These are phyloP conservation scores for Aplysia californica DNA, from an alignment of 1,140 invertebrate species.

Conservation along the genomic window DNA sequence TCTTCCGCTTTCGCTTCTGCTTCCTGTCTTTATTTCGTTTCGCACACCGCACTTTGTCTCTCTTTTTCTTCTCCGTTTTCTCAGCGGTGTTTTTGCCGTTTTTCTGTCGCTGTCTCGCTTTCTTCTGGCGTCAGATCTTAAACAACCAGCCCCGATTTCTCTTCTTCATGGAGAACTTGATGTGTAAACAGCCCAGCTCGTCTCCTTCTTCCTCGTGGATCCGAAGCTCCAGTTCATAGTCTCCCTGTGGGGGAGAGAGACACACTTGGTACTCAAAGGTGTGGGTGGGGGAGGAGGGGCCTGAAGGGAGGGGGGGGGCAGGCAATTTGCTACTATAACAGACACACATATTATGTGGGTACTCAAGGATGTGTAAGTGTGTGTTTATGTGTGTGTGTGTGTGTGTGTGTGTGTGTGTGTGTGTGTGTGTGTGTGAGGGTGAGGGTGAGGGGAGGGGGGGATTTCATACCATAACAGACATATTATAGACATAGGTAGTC, in stretches of 20 bases:
- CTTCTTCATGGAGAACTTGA: slow-evolving; percentile 42
- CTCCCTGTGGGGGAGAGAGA: slow-evolving; percentile 29
- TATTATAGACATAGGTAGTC: too few relatives aligned
- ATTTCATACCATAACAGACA: too few relatives aligned
- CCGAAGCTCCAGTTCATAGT: slow-evolving; percentile 32
- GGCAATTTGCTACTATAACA: too few relatives aligned
- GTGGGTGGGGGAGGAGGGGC: too few relatives aligned
- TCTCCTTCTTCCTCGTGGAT: slow-evolving; percentile 31
- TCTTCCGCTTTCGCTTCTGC: background rate
- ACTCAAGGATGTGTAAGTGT: background rate
- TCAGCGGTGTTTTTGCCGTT: background rate
- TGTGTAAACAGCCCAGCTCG: slow-evolving; percentile 37
- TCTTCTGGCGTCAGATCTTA: slow-evolving; percentile 31
- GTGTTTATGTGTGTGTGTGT: too few relatives aligned
- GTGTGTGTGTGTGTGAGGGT: too few relatives aligned
- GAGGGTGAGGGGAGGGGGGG: too few relatives aligned
- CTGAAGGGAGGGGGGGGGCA: background rate
- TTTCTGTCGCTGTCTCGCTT: background rate
- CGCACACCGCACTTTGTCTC: background rate
- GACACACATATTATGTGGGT: background rate
- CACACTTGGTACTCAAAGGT: background rate
- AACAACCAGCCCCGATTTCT: slow-evolving; percentile 38
- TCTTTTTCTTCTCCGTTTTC: background rate
- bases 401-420: background rate
- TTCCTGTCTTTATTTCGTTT: background rate